Evolutionary conservation across 2,888 invertebrate genomes (phyloP).

Genomic region (Galeopsomyia nigrocyanea): DNA sequence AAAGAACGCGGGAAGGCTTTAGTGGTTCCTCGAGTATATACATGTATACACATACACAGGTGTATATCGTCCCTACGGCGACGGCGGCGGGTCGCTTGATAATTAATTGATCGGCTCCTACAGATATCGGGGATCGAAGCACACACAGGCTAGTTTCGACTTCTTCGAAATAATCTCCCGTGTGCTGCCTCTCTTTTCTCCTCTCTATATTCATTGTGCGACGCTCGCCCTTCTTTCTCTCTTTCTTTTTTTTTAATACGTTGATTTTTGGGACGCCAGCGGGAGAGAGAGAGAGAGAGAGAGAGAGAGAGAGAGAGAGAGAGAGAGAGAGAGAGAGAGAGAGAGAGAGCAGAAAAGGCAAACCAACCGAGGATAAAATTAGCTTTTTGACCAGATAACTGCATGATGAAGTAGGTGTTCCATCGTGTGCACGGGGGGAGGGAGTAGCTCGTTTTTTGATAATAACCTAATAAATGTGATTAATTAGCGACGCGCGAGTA

Average conservation of each 20-base stretch:
- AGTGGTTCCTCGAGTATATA: constrained; percentile 1
- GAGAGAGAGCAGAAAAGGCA: constrained; percentile 18
- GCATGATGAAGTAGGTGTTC: constrained; percentile 43
- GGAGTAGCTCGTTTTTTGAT: constrained; percentile 32
- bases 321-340: constrained; percentile 3
- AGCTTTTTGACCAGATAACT: constrained; percentile 44
- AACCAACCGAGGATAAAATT: constrained; percentile 40
- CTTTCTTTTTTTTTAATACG: background rate
- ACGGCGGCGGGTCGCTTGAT: constrained; percentile 50
- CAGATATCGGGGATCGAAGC: constrained; percentile 55
- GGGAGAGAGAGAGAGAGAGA: background rate
- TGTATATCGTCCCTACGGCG: constrained; percentile 45
- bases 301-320: no score
- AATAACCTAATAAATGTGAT: constrained; percentile 42
- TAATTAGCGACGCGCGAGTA: constrained; percentile 34
- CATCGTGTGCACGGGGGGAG: constrained; percentile 1
- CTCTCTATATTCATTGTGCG: constrained; percentile 35
- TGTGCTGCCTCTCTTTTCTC: background rate
- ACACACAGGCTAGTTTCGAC: constrained; percentile 43
- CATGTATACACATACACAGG: background rate
- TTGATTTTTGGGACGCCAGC: constrained; percentile 15
- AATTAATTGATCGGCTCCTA: constrained; percentile 63
- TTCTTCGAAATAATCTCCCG: constrained; percentile 46
- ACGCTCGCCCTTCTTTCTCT: constrained; percentile 8
- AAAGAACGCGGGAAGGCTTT: constrained; percentile 41